Evolutionary conservation across 1,140 invertebrate species (phyloP).

Genomic region (Spodoptera frugiperda): DNA sequence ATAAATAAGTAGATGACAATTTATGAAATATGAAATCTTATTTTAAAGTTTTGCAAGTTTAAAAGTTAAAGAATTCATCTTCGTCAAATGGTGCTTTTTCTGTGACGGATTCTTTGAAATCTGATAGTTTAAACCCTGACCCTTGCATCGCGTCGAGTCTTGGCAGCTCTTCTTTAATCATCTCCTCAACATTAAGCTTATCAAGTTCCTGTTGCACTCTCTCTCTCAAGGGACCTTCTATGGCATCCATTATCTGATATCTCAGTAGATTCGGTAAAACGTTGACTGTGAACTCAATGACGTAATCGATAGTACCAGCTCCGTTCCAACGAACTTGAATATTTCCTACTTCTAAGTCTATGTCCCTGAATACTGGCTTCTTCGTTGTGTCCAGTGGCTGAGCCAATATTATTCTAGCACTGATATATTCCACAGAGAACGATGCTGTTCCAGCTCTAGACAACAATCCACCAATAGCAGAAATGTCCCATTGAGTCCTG

Average conservation of each 20-base stretch:
- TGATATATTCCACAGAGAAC: constrained; percentile 92
- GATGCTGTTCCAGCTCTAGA: constrained; percentile 90
- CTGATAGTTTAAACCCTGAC: constrained; percentile 80
- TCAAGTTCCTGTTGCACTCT: constrained; percentile 90
- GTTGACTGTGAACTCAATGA: constrained; percentile 92
- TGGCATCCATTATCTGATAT: constrained; percentile 93
- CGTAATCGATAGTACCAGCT: constrained; percentile 92
- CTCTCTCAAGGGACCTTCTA: constrained; percentile 91
- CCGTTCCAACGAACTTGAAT: constrained; percentile 92
- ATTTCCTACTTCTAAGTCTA: constrained; percentile 93
- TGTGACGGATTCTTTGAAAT: constrained; percentile 57
- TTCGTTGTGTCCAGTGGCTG: constrained; percentile 92
- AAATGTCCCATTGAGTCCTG: constrained; percentile 92
- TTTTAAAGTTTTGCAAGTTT: neutral
- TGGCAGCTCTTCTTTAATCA: constrained; percentile 89
- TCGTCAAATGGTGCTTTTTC: constrained; percentile 69
- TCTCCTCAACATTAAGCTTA: constrained; percentile 90
- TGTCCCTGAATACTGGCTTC: constrained; percentile 89
- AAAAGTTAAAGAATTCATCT: constrained; percentile 84
- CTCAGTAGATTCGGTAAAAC: constrained; percentile 93
- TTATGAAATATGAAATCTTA: constrained; percentile 1
- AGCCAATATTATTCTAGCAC: constrained; percentile 88
- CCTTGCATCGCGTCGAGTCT: constrained; percentile 88
- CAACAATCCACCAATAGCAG: constrained; percentile 88
- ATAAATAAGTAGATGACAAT: constrained; percentile 25